phyloP scores from a whole-genome alignment of 2,888 invertebrate genomes.

The Mechanitis mazaeus region DNA sequence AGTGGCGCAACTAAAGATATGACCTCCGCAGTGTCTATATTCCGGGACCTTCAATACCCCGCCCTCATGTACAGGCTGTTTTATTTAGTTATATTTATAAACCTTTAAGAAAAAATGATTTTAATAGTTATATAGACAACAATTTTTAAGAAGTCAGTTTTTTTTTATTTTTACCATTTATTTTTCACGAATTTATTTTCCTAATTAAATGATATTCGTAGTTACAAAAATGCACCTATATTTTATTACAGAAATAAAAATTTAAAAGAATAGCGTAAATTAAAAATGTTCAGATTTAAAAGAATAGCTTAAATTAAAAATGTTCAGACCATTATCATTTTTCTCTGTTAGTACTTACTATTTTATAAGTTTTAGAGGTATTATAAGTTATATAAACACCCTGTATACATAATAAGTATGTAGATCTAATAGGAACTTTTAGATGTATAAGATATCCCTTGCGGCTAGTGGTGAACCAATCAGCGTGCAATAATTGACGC shows the following conservation, averaged over 20 bases:
- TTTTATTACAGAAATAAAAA: not conserved
- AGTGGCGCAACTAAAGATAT: constrained; percentile 49
- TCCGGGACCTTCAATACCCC: constrained; percentile 39
- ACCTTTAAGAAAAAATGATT: not conserved
- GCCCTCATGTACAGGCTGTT: constrained; percentile 51
- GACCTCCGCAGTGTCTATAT: constrained; percentile 34
- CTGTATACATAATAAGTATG: not conserved
- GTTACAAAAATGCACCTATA: too few relatives aligned
- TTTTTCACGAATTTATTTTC: too few relatives aligned
- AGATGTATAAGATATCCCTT: not conserved
- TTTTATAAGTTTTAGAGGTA: not conserved
- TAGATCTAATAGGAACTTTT: not conserved
- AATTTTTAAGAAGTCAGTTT: too few relatives aligned
- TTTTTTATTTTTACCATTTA: too few relatives aligned
- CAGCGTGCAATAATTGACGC: not conserved
- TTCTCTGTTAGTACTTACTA: not conserved
- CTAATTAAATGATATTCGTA: too few relatives aligned
- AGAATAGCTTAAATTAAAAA: not conserved
- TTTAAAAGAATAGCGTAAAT: not conserved
- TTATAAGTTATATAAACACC: not conserved
- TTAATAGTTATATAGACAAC: not conserved
- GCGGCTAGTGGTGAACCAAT: not conserved
- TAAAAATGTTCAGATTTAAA: not conserved
- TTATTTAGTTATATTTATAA: not conserved
- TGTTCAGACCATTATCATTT: not conserved